Evolutionary conservation across 2,113 vertebrate species (phyloP), one percentile per base, ranked within the genome.

Genomic region (Cygnus atratus): DNA sequence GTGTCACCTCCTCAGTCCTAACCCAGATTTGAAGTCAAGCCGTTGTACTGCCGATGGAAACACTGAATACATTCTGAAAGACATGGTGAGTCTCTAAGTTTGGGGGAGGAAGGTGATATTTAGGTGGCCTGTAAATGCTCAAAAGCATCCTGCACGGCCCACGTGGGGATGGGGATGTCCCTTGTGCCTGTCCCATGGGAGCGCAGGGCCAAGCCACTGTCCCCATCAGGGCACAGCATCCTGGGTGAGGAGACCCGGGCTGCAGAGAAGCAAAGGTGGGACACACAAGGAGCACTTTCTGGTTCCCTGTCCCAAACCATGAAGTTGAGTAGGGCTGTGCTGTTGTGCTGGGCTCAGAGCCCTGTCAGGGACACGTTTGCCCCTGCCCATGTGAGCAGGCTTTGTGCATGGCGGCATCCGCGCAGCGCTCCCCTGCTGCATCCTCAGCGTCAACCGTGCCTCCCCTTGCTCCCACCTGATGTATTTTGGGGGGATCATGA

Each of bases 291-390:
- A 44, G 3, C 44, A 44, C 44, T 17, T 15, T 17, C 44, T 44
- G 44, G 44, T 44, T 44, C 17, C 17, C 15, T 18, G 44, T 44
- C 44, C 44, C 44, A 44, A 17, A 44, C 44, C 39, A 39, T 10
- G 39, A 10, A 39, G 39, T 39, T 39, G 39, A 11, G 39, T 39
- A 39, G 39, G 10, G 39, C 39, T 39, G 39, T 39, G 37, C 37
- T 39, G 37, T 39, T 39, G 37, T 39, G 39, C 39, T 39, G 39
- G 41, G 67, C 22, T 33, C 29, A 18, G 33, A 1, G 16, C 21
- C 2, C 29, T 0, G 21, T 29, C 39, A 7, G 41, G 41, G 55
- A 11, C 31, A 1, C 1, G 12, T 9, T 14, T 11, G 16, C 10
- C 37, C 9, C 9, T 52, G 50, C 22, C 50, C 50, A 1, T 4